A percentile compares a stretch with the other conserved stretches of the same genome.
phyloP scores from a whole-genome alignment of 1,140 invertebrate genomes.

The Potamilus streckersoni region DNA sequence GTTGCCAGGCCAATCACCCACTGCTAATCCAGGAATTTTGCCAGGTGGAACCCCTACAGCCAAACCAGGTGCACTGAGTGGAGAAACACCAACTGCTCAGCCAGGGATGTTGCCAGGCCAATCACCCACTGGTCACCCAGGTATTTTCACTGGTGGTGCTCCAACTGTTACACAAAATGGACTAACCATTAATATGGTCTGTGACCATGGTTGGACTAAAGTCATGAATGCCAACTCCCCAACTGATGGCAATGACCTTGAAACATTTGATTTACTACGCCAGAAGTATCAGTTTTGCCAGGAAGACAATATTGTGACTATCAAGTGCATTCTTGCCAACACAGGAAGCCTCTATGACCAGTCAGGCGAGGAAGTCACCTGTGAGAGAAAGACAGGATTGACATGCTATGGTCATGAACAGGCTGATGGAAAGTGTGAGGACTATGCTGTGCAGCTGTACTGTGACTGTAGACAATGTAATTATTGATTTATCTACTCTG shows the following conservation, averaged over 20 bases:
- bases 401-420: slow-evolving; percentile 45
- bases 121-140: slow-evolving; percentile 8
- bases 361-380: slow-evolving; percentile 44
- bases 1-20: slow-evolving; percentile 1
- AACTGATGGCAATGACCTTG: slow-evolving; percentile 43
- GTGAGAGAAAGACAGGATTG: slow-evolving; percentile 41
- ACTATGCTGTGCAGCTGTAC: slow-evolving; percentile 64
- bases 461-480: no score
- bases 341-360: slow-evolving; percentile 26
- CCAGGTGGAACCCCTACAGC: not conserved
- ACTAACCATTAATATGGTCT: slow-evolving; percentile 17
- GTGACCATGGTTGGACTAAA: slow-evolving; percentile 50
- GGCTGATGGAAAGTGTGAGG: slow-evolving; percentile 37
- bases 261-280: slow-evolving; percentile 45
- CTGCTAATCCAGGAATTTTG: not conserved
- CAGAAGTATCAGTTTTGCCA: slow-evolving; percentile 44
- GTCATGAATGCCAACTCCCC: slow-evolving; percentile 43
- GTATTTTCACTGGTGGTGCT: not conserved
- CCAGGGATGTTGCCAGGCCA: not conserved
- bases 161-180: slow-evolving; percentile 10
- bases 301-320: slow-evolving; percentile 32
- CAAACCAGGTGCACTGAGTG: not conserved
- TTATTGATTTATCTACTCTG: no score
- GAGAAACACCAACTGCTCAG: slow-evolving; percentile 11
- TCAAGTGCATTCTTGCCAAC: slow-evolving; percentile 28